A percentile compares a stretch with the other conserved stretches of the same genome.
phyloP scores from a whole-genome alignment of 2,797 vertebrate genomes.

The Eupleurogrammus muticus region DNA sequence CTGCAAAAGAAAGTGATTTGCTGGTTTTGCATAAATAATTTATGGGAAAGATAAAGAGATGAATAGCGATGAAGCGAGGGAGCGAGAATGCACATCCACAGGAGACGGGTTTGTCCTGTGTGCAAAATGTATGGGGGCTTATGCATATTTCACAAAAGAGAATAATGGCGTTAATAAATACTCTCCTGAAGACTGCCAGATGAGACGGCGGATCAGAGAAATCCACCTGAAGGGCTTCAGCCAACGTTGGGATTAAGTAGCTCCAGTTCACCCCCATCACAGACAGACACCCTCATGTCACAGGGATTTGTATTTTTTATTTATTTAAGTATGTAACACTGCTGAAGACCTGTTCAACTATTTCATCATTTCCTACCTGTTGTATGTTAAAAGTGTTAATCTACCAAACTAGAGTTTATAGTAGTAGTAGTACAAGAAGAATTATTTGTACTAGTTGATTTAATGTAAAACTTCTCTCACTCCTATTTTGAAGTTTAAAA shows the following conservation, averaged over 20 bases:
- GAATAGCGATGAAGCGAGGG: constrained; percentile 50
- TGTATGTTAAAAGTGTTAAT: too few relatives aligned
- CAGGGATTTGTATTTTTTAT: constrained; percentile 53
- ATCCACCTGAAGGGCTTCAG: constrained; percentile 65
- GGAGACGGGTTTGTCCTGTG: constrained; percentile 36
- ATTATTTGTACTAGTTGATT: too few relatives aligned
- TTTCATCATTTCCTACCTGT: too few relatives aligned
- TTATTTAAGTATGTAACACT: too few relatives aligned
- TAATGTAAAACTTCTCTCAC: too few relatives aligned
- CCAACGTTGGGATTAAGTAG: constrained; percentile 57
- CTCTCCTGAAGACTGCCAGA: constrained; percentile 43
- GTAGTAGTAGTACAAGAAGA: too few relatives aligned
- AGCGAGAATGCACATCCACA: constrained; percentile 41
- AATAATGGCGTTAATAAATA: constrained; percentile 51
- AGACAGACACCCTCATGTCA: constrained; percentile 69
- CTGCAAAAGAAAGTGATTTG: constrained; percentile 46
- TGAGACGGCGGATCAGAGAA: constrained; percentile 70
- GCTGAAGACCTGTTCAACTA: too few relatives aligned
- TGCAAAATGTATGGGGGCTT: constrained; percentile 48
- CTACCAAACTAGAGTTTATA: too few relatives aligned
- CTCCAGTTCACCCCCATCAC: constrained; percentile 51
- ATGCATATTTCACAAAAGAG: constrained; percentile 69
- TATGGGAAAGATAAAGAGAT: constrained; percentile 54
- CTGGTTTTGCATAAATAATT: constrained; percentile 61
- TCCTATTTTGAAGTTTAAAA: too few relatives aligned